These are phyloP conservation scores for Aleiodes alternator DNA, from an alignment of 2,888 invertebrate genomes.

Conservation along the genomic window DNA sequence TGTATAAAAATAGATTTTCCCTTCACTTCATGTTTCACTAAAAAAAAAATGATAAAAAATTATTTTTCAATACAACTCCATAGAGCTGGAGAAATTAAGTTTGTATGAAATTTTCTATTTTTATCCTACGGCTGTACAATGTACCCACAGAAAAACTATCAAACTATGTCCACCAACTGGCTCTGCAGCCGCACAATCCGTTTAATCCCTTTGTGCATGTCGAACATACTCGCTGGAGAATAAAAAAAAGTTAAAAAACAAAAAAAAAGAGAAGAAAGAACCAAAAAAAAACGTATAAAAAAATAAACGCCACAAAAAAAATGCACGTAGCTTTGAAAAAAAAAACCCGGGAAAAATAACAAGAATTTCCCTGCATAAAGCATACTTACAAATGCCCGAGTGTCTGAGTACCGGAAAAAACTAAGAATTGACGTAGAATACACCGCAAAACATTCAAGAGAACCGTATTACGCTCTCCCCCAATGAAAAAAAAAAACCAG, in stretches of 20 bases:
- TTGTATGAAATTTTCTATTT: conserved; percentile 16
- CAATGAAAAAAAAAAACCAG: neutral
- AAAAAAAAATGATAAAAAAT: neutral
- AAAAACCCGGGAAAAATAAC: neutral
- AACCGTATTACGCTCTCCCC: conserved; percentile 14
- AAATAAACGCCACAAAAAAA: neutral
- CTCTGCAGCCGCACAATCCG: conserved; percentile 9
- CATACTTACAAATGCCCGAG: neutral
- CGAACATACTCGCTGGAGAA: conserved; percentile 14
- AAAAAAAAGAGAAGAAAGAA: neutral
- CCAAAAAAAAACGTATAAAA: neutral
- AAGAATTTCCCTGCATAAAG: conserved; percentile 7
- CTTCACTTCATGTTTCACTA: neutral
- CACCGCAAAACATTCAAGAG: conserved; percentile 8
- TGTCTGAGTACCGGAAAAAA: neutral
- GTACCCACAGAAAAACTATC: conserved; percentile 17
- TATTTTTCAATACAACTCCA: neutral
- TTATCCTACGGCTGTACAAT: neutral
- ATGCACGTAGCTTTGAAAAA: neutral
- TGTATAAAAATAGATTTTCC: neutral
- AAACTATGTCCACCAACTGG: conserved; percentile 24
- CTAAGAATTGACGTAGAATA: conserved; percentile 2
- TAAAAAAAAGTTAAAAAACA: neutral
- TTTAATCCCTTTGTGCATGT: conserved; percentile 33
- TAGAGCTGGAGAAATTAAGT: neutral